Base-by-base conservation (phyloP, 2,888 invertebrate species). In the Melolontha melolontha region DNA sequence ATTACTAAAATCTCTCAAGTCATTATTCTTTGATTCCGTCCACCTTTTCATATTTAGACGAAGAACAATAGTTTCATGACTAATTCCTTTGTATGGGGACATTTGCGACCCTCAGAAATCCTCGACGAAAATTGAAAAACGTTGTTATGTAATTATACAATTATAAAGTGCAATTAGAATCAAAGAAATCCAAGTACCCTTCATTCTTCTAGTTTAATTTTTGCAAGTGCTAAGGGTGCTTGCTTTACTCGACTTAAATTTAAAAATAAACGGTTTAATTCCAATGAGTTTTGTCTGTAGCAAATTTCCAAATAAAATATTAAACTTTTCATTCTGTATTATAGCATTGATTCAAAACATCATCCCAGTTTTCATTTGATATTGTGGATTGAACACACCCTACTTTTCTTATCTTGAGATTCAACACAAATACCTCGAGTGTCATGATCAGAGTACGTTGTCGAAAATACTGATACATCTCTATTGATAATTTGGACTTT, bases 141-240 rank as follows among this genome's bases (percentile, higher is more conserved):
- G 44, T 59, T 14, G 44, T 44, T 59, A 44, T 44, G 59, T 44
- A 59, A 59, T 59, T 59, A 59, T 59, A 44, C n/a, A 59, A 59
- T 59, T 59, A 59, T 12, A 44, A 59, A 59, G 44, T 22, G 27
- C 44, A 59, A 59, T 59, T 44, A 29, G 29, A 41, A 8, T 44
- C 44, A 44, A 22, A 59, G 42, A 59, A 59, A 44, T 59, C 41
- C 27, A 54, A 54, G 54, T 39, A 11, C 10, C 16, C 14, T 54
- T 40, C 40, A 16, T 10, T 39, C 7, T 34, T 34, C 34, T 34
- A 17, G 16, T 16, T 54, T 16, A 40, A 51, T 51, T 51, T 40
- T 14, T 44, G 11, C 1, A n/a, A 40, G 40, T 54, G 17, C 29
- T 52, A n/a, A 52, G 41, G 10, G 40, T 51, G 7, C 34, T 34